Percentiles rank a stretch among this genome's conserved stretches.
Conservation (phyloP, 2,888 invertebrate species). For the Morpho achilles region DNA sequence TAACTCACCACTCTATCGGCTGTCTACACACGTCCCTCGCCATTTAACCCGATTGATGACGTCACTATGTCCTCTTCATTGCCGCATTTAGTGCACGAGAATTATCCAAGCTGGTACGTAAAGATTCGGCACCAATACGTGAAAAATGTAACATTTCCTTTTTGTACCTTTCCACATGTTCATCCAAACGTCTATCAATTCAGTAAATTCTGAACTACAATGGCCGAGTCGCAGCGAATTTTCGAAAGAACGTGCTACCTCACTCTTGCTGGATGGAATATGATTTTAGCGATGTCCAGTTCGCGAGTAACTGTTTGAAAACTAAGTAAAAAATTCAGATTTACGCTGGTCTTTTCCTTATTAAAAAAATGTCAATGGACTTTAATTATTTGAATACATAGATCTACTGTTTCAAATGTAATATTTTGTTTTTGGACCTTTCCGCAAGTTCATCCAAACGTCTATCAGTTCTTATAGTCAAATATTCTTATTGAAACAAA, state of each 20-base stretch:
- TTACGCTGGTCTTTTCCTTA: too few species aligned
- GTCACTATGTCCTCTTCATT: slow-evolving; percentile 49
- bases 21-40: slow-evolving; percentile 45
- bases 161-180: not conserved
- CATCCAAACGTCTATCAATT: slow-evolving; percentile 1
- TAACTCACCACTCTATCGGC: slow-evolving; percentile 33
- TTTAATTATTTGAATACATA: too few species aligned
- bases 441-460: too few species aligned
- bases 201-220: not conserved
- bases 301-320: too few species aligned
- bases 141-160: not conserved
- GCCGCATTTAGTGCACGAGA: slow-evolving; percentile 44
- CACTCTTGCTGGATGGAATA: too few species aligned
- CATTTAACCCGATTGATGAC: slow-evolving; percentile 58
- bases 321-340: too few species aligned
- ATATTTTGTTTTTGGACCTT: too few species aligned
- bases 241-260: not conserved
- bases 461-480: too few species aligned
- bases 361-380: too few species aligned
- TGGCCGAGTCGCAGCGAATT: not conserved
- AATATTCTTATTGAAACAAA: too few species aligned
- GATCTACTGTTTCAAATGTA: too few species aligned
- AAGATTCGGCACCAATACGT: slow-evolving; percentile 11
- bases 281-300: too few species aligned
- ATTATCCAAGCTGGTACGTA: slow-evolving; percentile 15